These are phyloP conservation scores for Catostylus mosaicus DNA, from an alignment of 30 jellyfish, hydroid and myxozoan species.

Conservation along the genomic window DNA sequence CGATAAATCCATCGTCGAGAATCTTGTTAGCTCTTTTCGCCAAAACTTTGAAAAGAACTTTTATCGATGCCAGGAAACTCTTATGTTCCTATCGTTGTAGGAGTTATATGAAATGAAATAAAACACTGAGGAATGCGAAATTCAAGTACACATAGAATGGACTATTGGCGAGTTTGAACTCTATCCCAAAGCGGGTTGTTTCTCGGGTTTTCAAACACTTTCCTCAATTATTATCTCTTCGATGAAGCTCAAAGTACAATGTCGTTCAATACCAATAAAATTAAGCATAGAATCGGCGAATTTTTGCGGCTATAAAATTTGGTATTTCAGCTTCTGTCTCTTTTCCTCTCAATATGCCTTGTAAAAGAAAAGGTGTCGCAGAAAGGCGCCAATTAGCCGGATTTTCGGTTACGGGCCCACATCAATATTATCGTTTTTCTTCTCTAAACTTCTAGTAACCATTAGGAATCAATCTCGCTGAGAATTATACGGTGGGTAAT, in stretches of 20 bases:
- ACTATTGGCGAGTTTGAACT: too few relatives aligned
- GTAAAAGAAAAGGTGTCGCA: slow-evolving; percentile 40
- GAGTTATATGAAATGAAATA: not conserved
- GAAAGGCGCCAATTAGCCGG: slow-evolving; percentile 60
- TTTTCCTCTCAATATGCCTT: not conserved
- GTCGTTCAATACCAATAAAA: not conserved
- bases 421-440: not conserved
- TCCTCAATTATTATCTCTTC: not conserved
- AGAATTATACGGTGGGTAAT: not conserved
- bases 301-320: too few relatives aligned
- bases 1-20: not conserved
- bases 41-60: not conserved
- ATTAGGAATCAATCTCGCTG: too few relatives aligned
- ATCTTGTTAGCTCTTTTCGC: not conserved
- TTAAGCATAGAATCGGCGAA: not conserved
- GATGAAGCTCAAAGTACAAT: not conserved
- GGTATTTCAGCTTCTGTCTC: not conserved
- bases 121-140: too few relatives aligned
- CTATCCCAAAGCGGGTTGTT: not conserved
- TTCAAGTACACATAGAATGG: too few relatives aligned
- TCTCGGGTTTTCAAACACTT: not conserved
- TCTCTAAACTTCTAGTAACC: too few relatives aligned
- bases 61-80: not conserved
- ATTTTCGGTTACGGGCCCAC: not conserved
- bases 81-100: not conserved